Conservation (phyloP, 2,797 vertebrate species). For the Pseudomugil gertrudae region DNA sequence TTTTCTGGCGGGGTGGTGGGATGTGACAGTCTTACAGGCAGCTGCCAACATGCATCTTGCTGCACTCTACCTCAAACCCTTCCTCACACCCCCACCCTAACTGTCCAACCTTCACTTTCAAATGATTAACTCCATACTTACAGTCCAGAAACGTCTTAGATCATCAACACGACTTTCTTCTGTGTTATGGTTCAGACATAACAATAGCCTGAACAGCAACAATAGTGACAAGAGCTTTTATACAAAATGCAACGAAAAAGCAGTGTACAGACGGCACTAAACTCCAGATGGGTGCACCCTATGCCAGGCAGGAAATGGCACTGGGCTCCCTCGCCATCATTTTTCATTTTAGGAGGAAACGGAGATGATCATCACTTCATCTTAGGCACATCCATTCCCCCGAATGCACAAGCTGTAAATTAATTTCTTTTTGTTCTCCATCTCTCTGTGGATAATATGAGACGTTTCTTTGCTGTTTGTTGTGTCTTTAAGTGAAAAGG, state of each 20-base stretch:
- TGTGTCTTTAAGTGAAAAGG: conserved; percentile 18
- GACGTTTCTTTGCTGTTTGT: conserved; percentile 15
- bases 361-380: conserved; percentile 71
- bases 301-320: conserved; percentile 74
- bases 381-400: conserved; percentile 47
- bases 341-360: conserved; percentile 67
- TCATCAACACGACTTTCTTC: conserved; percentile 18
- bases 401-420: conserved; percentile 51
- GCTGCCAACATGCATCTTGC: conserved; percentile 52
- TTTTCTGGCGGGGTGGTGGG: conserved; percentile 62
- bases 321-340: conserved; percentile 59
- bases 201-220: conserved; percentile 40
- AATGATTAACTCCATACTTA: conserved; percentile 43
- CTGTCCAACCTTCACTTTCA: neutral
- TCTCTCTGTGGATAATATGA: conserved; percentile 42
- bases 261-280: conserved; percentile 60
- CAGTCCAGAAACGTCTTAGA: conserved; percentile 36
- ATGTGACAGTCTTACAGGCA: conserved; percentile 58
- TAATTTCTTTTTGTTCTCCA: conserved; percentile 55
- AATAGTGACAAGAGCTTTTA: conserved; percentile 61
- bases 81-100: neutral
- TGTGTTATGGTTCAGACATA: conserved; percentile 43
- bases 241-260: conserved; percentile 46
- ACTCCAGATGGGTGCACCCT: conserved; percentile 77
- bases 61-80: conserved; percentile 11